Evolutionary conservation across 1,140 invertebrate genomes (phyloP).

Genomic region (Caenorhabditis latens): DNA sequence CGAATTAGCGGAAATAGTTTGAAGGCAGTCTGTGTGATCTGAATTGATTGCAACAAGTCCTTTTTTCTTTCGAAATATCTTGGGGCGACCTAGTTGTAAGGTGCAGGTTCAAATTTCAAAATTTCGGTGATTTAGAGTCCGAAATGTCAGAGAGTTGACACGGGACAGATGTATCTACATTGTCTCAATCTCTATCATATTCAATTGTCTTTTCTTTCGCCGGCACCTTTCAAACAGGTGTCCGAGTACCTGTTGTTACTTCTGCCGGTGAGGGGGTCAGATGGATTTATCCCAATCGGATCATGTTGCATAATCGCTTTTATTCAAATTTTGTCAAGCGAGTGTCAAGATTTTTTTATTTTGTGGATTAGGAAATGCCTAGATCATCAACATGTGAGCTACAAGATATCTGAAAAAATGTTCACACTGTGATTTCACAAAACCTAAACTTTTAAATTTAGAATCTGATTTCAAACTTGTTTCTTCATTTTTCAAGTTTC

Average conservation of each 20-base stretch:
- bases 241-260: slow-evolving; percentile 31
- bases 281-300: neutral
- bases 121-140: neutral
- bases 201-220: slow-evolving; percentile 16
- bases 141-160: slow-evolving; percentile 7
- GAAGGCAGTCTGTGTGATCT: neutral
- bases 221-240: slow-evolving; percentile 21
- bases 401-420: too few relatives aligned
- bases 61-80: slow-evolving; percentile 26
- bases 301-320: slow-evolving; percentile 21
- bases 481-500: too few relatives aligned
- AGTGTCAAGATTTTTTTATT: neutral
- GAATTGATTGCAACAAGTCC: slow-evolving; percentile 49
- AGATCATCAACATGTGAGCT: too few relatives aligned
- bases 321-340: neutral
- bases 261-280: neutral
- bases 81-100: neutral
- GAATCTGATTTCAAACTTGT: too few relatives aligned
- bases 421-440: too few relatives aligned
- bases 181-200: slow-evolving; percentile 50
- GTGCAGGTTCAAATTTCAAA: slow-evolving; percentile 37
- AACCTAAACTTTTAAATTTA: too few relatives aligned
- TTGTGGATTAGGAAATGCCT: too few relatives aligned
- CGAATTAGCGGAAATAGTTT: slow-evolving; percentile 54
- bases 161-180: slow-evolving; percentile 49